Conservation (phyloP, 2,888 invertebrate species). For the Heterodera filipjevi region DNA sequence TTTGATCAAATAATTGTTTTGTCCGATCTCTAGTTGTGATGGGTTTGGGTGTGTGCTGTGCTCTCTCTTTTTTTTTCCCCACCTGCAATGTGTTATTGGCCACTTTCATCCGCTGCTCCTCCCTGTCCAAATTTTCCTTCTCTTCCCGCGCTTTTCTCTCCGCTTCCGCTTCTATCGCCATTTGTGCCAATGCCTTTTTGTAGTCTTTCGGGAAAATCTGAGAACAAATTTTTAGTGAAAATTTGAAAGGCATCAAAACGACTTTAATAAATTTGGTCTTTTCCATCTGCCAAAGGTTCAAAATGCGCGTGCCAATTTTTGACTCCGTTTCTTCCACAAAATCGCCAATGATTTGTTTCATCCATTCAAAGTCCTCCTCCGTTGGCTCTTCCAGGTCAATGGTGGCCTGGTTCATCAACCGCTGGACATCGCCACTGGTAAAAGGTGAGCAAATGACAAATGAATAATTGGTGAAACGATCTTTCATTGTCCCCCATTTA, state of each 20-base stretch:
- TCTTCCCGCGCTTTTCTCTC: slow-evolving; percentile 26
- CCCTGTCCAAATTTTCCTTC: slow-evolving; percentile 37
- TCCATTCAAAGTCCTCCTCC: slow-evolving; percentile 78
- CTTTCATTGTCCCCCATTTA: neutral
- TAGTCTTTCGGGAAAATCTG: slow-evolving; percentile 93
- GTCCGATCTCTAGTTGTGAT: too few species aligned
- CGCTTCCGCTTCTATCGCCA: slow-evolving; percentile 65
- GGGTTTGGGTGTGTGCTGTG: neutral
- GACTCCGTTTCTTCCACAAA: slow-evolving; percentile 88
- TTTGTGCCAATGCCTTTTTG: slow-evolving; percentile 81
- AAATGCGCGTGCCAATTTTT: slow-evolving; percentile 78
- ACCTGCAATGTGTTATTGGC: slow-evolving; percentile 33
- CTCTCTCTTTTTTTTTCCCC: neutral
- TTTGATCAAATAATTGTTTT: too few species aligned
- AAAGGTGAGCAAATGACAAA: slow-evolving; percentile 69
- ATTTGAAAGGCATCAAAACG: neutral
- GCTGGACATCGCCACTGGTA: slow-evolving; percentile 67
- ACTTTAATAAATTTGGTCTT: slow-evolving; percentile 81
- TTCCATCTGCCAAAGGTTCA: slow-evolving; percentile 80
- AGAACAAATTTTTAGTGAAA: neutral
- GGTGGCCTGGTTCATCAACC: slow-evolving; percentile 84
- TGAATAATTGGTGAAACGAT: neutral
- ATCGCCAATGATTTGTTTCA: slow-evolving; percentile 79
- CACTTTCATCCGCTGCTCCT: slow-evolving; percentile 19
- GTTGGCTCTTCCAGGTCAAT: slow-evolving; percentile 84